Conservation (phyloP, 2,797 vertebrate species). For the Lepus townsendii region DNA sequence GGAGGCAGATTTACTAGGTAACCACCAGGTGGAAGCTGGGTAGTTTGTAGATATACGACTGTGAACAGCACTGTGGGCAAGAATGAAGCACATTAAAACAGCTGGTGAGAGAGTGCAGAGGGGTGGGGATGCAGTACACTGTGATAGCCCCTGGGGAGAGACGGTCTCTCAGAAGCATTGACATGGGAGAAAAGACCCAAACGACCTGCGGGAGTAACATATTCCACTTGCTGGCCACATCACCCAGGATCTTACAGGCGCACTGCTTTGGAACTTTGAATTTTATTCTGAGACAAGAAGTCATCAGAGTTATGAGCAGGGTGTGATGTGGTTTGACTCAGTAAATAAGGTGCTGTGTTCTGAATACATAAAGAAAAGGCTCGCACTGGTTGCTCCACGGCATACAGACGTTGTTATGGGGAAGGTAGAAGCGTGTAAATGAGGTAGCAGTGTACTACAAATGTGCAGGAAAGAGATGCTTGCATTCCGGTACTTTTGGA, state of each 20-base stretch:
- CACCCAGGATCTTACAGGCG: neutral
- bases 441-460: neutral
- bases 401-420: neutral
- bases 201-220: neutral
- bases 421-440: neutral
- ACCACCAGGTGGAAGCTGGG: neutral
- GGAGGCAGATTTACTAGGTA: neutral
- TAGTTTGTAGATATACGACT: neutral
- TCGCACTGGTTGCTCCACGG: neutral
- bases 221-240: neutral
- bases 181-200: neutral
- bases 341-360: conserved; percentile 53
- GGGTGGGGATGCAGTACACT: neutral
- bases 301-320: conserved; percentile 39
- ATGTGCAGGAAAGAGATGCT: neutral
- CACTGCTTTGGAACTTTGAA: conserved; percentile 41
- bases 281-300: conserved; percentile 67
- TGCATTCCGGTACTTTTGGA: neutral
- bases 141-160: neutral
- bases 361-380: conserved; percentile 5
- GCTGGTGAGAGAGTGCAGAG: neutral
- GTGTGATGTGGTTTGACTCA: conserved; percentile 31
- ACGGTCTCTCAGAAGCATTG: neutral
- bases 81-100: neutral
- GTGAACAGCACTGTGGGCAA: neutral